phyloP scores from a whole-genome alignment of 2,797 vertebrate genomes.

The Florisuga fusca region DNA sequence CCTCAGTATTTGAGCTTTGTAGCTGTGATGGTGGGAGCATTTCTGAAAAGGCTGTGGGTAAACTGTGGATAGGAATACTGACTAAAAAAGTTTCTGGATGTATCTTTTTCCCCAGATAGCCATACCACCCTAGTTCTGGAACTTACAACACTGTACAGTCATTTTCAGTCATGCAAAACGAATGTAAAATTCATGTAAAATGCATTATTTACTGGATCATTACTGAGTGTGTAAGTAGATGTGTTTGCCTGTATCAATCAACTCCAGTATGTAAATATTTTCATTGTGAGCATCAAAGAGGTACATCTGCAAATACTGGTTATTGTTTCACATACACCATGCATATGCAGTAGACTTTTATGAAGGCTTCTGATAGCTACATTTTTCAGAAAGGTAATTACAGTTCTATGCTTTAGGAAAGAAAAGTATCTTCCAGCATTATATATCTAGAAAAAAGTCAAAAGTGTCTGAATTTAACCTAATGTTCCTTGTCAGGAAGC shows the following conservation, averaged over 20 bases:
- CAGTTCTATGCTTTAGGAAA: not conserved
- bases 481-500: slow-evolving; percentile 53
- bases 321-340: not conserved
- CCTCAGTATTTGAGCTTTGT: not conserved
- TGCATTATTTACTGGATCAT: not conserved
- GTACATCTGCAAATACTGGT: not conserved
- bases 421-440: not conserved
- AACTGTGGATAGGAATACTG: not conserved
- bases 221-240: not conserved
- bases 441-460: not conserved
- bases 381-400: not conserved
- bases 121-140: not conserved
- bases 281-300: not conserved
- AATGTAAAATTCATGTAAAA: not conserved
- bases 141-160: not conserved
- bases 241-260: not conserved
- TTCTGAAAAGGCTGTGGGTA: not conserved
- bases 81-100: not conserved
- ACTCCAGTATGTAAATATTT: slow-evolving; percentile 26
- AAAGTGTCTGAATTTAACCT: slow-evolving; percentile 53
- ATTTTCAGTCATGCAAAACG: not conserved
- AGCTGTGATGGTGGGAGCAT: not conserved
- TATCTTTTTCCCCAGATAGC: not conserved
- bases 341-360: not conserved
- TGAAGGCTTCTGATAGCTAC: not conserved